Base-by-base conservation (phyloP, 1,140 invertebrate genomes). In the Aphidius ervi region DNA sequence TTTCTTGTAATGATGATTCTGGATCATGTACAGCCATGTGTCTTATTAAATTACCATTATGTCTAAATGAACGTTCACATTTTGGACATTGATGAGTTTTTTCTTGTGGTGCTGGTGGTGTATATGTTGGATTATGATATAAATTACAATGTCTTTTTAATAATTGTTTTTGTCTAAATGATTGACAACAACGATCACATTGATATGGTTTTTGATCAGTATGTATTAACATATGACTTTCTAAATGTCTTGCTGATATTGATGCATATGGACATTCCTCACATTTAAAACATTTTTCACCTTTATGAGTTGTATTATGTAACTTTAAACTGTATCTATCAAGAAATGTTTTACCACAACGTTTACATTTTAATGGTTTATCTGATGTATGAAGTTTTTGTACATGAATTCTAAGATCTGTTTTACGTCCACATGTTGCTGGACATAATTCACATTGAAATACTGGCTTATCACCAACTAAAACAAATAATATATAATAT, bases 211-310 rank as follows among this genome's bases (percentile, higher is more conserved):
- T 96, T 72, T 94, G 88, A 72, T 96, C 93, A 0, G 93, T 95
- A 74, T 98, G 96, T 61, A 97, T 93, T 2, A 97, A 83, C 89
- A 97, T 93, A 76, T 99, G 96, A 5, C 92, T 94, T 71, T 97
- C 94, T n/a, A 98, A 82, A 76, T 97, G 94, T 0, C 94, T 86
- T 49, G 92, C 86, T 0, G 94, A 95, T 49, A 93, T 91, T 1
- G 94, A 96, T 0, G 95, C 93, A 77, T 98, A 98, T 1, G 93
- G 91, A 77, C 96, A 99, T 3, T 96, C 76, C 63, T 93, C 92
- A 80, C 96, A 99, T 72, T 94, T 95, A 82, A 92, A 98, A 78
- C 95, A 98, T 74, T 98, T 98, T 79, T 99, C 95, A 3, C 95
- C 95, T 74, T 98, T 95, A 70, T 99, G 96, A 2, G 92, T 92